These are phyloP conservation scores for Pomacea maculata DNA, from an alignment of 1,140 invertebrate genomes.

Conservation along the genomic window DNA sequence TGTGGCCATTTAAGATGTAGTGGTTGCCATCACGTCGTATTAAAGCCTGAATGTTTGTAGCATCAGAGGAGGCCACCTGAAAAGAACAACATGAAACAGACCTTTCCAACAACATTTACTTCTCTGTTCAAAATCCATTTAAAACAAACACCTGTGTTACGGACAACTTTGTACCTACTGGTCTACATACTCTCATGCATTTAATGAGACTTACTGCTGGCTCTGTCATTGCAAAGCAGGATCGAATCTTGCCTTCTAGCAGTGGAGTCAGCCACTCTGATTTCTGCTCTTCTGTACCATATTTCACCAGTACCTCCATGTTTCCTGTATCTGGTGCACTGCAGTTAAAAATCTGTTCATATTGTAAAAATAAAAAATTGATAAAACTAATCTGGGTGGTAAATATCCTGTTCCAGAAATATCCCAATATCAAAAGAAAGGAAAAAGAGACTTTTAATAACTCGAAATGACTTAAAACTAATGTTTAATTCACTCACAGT, in stretches of 20 bases:
- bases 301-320: conserved; percentile 68
- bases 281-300: conserved; percentile 67
- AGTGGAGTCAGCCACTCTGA: conserved; percentile 64
- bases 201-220: conserved; percentile 52
- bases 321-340: conserved; percentile 68
- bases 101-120: neutral
- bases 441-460: too few relatives aligned
- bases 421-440: too few relatives aligned
- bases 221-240: conserved; percentile 69
- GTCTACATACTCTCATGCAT: too few relatives aligned
- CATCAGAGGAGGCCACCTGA: conserved; percentile 68
- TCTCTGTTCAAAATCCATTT: neutral
- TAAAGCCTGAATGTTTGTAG: conserved; percentile 66
- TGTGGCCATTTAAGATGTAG: conserved; percentile 66
- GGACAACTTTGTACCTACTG: too few relatives aligned
- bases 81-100: neutral
- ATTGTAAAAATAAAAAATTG: neutral
- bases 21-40: conserved; percentile 63
- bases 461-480: too few relatives aligned
- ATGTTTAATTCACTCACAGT: too few relatives aligned
- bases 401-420: too few relatives aligned
- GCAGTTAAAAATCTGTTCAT: conserved; percentile 65
- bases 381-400: neutral
- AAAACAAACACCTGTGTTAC: neutral
- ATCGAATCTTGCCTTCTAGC: conserved; percentile 66